Evolutionary conservation across 2,888 invertebrate genomes (phyloP).

Genomic region (Nephrocerus scutellatus): DNA sequence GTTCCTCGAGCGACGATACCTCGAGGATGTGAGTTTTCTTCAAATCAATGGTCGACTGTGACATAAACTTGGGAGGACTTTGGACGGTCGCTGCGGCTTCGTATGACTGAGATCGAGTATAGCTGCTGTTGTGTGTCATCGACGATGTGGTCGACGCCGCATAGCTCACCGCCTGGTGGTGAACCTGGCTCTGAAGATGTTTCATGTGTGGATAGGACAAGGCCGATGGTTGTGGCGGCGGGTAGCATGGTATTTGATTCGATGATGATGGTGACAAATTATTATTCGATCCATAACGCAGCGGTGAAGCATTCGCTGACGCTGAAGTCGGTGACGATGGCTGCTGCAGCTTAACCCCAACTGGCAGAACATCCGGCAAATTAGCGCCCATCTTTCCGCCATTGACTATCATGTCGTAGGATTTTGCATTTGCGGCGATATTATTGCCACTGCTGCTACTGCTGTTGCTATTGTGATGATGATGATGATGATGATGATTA

Average conservation of each 20-base stretch:
- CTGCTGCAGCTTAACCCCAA: conserved; percentile 49
- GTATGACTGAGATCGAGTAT: conserved; percentile 43
- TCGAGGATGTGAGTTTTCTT: conserved; percentile 45
- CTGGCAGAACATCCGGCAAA: conserved; percentile 53
- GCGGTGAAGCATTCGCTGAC: conserved; percentile 28
- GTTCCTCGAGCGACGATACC: conserved; percentile 40
- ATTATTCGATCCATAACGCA: conserved; percentile 43
- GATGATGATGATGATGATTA: conserved; percentile 23
- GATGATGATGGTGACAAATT: conserved; percentile 33
- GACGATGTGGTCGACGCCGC: conserved; percentile 17
- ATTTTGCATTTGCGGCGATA: too few relatives aligned
- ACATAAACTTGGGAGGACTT: conserved; percentile 39
- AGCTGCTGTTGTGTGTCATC: conserved; percentile 28
- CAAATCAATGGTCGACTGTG: conserved; percentile 45
- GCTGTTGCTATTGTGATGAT: conserved; percentile 29
- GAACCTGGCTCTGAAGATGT: conserved; percentile 25
- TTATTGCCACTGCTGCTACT: conserved; percentile 17
- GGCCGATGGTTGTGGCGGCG: conserved; percentile 21
- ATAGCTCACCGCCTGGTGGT: conserved; percentile 31
- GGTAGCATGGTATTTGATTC: conserved; percentile 36
- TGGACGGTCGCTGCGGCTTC: conserved; percentile 38
- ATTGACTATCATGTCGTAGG: conserved; percentile 22
- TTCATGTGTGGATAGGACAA: conserved; percentile 29
- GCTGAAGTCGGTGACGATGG: conserved; percentile 30
- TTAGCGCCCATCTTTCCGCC: conserved; percentile 44